Base-by-base conservation (phyloP, 2,113 vertebrate genomes). In the Lagopus leucura region DNA sequence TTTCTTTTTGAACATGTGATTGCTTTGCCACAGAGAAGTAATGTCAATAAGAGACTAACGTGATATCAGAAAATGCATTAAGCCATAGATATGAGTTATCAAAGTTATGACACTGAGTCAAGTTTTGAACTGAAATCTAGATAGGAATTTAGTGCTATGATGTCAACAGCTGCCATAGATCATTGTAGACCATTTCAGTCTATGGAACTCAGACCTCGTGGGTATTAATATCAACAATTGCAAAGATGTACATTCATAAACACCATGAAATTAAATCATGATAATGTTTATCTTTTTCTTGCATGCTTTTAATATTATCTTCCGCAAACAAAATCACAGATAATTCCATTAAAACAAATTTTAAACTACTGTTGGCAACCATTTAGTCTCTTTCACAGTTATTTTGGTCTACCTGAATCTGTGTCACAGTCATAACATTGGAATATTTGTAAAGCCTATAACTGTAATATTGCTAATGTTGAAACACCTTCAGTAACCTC, bases 11-110 rank as follows among this genome's bases (percentile, higher is more conserved):
- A 64, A 43, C 0, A 0, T 34, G 25, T 47, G 50, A 64, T 65
- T 78, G 8, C 64, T 90, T 54, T 83, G 75, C 55, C 73, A 71
- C 55, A 60, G 55, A 85, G 19, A 40, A 75, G 50, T 71, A 93
- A 71, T 65, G 47, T 61, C 79, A 91, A 75, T 28, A 22, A 52
- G 89, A 34, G 32, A 65, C 43, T 92, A 89, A 78, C 7, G n/a
- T 80, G 93, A 79, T 86, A 86, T 91, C 55, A 71, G 71, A 87
- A 79, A 86, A 73, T 55, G 69, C 61, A 77, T 38, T 48, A 82
- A 67, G 45, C 28, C 52, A 75, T 22, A n/a, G 38, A 42, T 88
- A 67, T 43, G 65, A 83, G 65, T 86, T 92, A 94, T 71, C 47
- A 65, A 74, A 90, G 43, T 69, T 83, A 65, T 43, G 60, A 67